A percentile compares a stretch with the other conserved stretches of the same genome.
phyloP scores from a whole-genome alignment of 1,140 invertebrate genomes.

The Apis cerana region DNA sequence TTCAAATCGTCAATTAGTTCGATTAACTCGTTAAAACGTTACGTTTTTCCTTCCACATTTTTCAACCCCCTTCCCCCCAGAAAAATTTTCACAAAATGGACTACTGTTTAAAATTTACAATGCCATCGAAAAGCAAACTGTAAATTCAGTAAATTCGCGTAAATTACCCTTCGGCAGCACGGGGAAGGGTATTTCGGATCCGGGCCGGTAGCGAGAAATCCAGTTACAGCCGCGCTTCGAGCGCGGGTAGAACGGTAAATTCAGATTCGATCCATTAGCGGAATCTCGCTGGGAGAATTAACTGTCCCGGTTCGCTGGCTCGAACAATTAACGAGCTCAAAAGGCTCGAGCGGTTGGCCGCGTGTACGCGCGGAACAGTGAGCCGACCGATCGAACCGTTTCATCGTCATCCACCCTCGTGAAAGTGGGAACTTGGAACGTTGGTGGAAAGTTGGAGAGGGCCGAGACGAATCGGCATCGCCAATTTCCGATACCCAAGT shows the following conservation, averaged over 20 bases:
- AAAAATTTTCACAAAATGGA: no score
- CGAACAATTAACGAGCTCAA: conserved; percentile 20
- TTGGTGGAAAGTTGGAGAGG: background rate
- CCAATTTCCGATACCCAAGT: background rate
- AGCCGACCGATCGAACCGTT: background rate
- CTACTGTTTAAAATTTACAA: background rate
- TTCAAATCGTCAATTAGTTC: no score
- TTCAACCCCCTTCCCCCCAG: no score
- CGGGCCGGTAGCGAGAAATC: conserved; percentile 13
- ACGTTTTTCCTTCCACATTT: no score
- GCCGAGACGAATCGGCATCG: background rate
- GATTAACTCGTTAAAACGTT: no score
- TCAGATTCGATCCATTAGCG: conserved; percentile 34
- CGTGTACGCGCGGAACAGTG: conserved; percentile 10
- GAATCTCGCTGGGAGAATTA: conserved; percentile 23
- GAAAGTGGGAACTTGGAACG: background rate
- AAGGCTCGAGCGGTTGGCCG: background rate
- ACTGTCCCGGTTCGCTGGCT: conserved; percentile 15
- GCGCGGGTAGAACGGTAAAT: conserved; percentile 6
- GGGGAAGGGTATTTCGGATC: background rate
- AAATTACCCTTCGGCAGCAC: background rate
- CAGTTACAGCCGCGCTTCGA: conserved; percentile 24
- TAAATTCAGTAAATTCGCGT: conserved; percentile 8
- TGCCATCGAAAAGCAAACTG: background rate
- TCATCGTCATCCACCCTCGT: background rate